Conservation (phyloP, 2,888 invertebrate genomes). For the Andrena bucephala region DNA sequence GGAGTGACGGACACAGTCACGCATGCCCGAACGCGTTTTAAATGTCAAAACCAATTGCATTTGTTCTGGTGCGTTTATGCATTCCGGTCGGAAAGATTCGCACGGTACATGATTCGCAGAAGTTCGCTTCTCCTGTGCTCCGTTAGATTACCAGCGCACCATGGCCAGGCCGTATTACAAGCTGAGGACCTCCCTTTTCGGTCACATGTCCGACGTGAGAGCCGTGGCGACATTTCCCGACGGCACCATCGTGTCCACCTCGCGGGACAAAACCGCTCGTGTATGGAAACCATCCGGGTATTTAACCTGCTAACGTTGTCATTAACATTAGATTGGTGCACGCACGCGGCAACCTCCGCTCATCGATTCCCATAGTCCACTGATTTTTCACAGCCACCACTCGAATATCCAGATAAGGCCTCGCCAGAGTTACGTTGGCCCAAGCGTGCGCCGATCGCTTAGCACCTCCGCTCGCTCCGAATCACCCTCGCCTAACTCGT, state of each 20-base stretch:
- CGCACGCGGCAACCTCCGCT: too few relatives aligned
- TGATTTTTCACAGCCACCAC: too few relatives aligned
- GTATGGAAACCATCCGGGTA: slow-evolving; percentile 94
- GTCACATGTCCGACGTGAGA: slow-evolving; percentile 95
- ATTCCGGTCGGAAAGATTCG: slow-evolving; percentile 33
- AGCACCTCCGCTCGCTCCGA: too few relatives aligned
- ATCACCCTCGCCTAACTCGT: too few relatives aligned
- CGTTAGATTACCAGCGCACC: slow-evolving; percentile 32
- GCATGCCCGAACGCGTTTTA: slow-evolving; percentile 56
- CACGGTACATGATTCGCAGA: slow-evolving; percentile 31
- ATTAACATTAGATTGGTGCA: neutral
- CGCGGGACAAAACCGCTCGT: slow-evolving; percentile 94
- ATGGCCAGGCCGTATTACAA: slow-evolving; percentile 87
- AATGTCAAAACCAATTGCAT: slow-evolving; percentile 54
- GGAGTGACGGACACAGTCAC: slow-evolving; percentile 22
- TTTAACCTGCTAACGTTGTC: slow-evolving; percentile 46
- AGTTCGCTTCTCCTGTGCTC: slow-evolving; percentile 33
- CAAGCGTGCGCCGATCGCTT: too few relatives aligned
- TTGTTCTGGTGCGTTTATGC: slow-evolving; percentile 26
- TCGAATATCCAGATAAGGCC: too few relatives aligned
- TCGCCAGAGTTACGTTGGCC: too few relatives aligned
- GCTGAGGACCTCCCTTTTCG: slow-evolving; percentile 91
- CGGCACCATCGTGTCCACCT: slow-evolving; percentile 93
- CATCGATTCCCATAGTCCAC: fast-evolving
- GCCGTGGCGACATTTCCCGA: slow-evolving; percentile 89